A percentile compares a stretch with the other conserved stretches of the same genome.
These are phyloP conservation scores for Brachyhypopomus occidentalis DNA, from an alignment of 2,113 vertebrate species.

Conservation along the genomic window DNA sequence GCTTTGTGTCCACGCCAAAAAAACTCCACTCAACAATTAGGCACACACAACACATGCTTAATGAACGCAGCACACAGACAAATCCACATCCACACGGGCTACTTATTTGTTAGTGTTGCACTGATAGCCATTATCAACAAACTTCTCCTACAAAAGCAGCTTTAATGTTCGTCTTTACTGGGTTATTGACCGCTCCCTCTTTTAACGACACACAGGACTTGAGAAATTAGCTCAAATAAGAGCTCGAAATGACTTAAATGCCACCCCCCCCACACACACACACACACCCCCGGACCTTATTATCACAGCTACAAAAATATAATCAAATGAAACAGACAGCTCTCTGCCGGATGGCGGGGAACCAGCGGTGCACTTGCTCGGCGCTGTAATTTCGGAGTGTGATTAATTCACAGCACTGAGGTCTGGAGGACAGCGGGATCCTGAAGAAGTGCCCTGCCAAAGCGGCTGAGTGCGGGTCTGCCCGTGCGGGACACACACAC, in stretches of 20 bases:
- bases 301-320: background rate
- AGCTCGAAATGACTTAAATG: background rate
- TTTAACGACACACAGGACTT: background rate
- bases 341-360: constrained; percentile 7
- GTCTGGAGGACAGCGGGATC: constrained; percentile 37
- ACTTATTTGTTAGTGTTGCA: too few relatives aligned
- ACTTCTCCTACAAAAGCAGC: too few relatives aligned
- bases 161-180: background rate
- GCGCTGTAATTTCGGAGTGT: constrained; percentile 41
- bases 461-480: constrained; percentile 16
- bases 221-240: background rate
- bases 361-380: constrained; percentile 37
- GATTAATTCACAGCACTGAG: constrained; percentile 38
- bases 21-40: background rate
- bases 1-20: too few relatives aligned
- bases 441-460: constrained; percentile 36
- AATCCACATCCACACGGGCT: too few relatives aligned
- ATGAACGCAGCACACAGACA: too few relatives aligned
- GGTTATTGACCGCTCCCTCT: background rate
- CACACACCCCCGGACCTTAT: background rate
- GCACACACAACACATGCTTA: background rate
- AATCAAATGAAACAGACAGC: background rate
- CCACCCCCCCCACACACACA: background rate
- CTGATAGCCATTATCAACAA: background rate
- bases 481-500: constrained; percentile 8